Conservation (phyloP, 92 coral and sea anemone species). For the Isaurus tuberculatus region DNA sequence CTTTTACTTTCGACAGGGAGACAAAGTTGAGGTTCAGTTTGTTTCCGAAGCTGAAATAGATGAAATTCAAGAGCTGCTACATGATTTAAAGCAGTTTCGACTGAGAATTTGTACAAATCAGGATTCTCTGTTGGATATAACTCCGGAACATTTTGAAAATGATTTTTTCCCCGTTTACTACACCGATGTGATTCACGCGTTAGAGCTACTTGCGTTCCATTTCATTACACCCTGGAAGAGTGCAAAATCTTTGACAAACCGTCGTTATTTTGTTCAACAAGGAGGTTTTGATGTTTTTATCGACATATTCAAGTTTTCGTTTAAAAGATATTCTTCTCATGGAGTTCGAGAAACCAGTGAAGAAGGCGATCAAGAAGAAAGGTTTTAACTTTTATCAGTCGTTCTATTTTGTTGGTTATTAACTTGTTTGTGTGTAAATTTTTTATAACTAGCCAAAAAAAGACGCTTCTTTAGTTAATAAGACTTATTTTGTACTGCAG, state of each 20-base stretch:
- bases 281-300: constrained; percentile 76
- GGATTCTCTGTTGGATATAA: not conserved
- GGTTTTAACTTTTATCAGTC: not conserved
- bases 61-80: constrained; percentile 48
- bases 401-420: not conserved
- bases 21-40: constrained; percentile 61
- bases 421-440: not conserved
- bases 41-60: constrained; percentile 60
- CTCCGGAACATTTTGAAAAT: not conserved
- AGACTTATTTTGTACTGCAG: too few relatives aligned
- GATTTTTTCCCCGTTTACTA: not conserved
- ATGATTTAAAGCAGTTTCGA: constrained; percentile 52
- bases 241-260: constrained; percentile 58
- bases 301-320: constrained; percentile 64
- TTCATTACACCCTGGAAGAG: constrained; percentile 77
- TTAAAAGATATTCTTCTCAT: not conserved
- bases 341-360: not conserved
- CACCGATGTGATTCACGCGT: constrained; percentile 15
- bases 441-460: too few relatives aligned
- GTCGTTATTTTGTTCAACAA: constrained; percentile 88
- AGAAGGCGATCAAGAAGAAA: too few relatives aligned
- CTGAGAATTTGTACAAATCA: constrained; percentile 12
- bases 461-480: too few relatives aligned
- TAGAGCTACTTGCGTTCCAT: constrained; percentile 5
- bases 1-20: constrained; percentile 74